These are phyloP conservation scores for Calameuta idolon DNA, from an alignment of 2,888 invertebrate species.

Conservation along the genomic window DNA sequence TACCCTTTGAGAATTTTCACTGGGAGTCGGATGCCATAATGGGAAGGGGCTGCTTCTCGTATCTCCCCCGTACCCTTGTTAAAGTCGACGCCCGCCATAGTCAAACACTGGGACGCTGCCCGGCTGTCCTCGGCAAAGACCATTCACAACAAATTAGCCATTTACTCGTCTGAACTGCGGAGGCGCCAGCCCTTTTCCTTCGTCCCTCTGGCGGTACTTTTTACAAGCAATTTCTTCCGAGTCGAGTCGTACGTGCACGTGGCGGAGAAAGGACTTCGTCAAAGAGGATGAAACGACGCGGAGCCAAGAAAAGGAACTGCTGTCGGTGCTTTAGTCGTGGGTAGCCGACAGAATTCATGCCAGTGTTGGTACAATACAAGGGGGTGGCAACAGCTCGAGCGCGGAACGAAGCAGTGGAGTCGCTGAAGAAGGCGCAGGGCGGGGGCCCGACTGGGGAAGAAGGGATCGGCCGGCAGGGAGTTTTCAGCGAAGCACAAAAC, in stretches of 20 bases:
- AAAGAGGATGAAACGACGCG: neutral
- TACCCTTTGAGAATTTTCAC: neutral
- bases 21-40: neutral
- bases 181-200: neutral
- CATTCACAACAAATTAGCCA: neutral
- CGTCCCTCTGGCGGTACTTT: too few species aligned
- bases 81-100: neutral
- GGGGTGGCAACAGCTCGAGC: neutral
- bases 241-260: too few species aligned
- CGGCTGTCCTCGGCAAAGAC: neutral
- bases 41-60: neutral
- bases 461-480: neutral
- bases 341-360: neutral
- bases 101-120: neutral
- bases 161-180: neutral
- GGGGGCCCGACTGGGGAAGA: too few species aligned
- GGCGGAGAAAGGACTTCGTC: neutral
- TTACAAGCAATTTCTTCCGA: too few species aligned
- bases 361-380: neutral
- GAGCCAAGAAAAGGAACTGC: neutral
- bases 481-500: slow-evolving; percentile 15
- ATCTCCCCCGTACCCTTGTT: neutral
- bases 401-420: neutral
- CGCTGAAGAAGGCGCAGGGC: neutral
- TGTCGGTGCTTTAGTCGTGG: neutral